Evolutionary conservation across 2,888 invertebrate species (phyloP).

Genomic region (Drosophila limbata): DNA sequence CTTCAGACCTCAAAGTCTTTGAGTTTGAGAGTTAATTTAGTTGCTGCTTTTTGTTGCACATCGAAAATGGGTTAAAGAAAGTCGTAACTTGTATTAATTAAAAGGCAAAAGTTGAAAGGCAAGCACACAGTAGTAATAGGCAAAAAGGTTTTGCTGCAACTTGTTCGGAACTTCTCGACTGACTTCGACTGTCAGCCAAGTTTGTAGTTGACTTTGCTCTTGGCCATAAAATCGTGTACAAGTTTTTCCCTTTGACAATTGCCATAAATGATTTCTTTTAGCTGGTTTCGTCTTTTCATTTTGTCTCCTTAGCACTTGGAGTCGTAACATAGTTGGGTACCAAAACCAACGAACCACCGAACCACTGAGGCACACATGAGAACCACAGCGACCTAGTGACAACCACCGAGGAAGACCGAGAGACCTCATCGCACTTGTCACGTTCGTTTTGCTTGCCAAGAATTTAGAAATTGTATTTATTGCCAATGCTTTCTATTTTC

Average conservation of each 20-base stretch:
- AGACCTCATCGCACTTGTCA: conserved; percentile 60
- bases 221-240: conserved; percentile 32
- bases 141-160: conserved; percentile 33
- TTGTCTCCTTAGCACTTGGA: conserved; percentile 20
- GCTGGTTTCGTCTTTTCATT: conserved; percentile 19
- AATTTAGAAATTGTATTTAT: conserved; percentile 75
- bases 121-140: background rate
- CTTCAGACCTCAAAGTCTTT: conserved; percentile 9
- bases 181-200: conserved; percentile 3
- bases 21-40: conserved; percentile 42
- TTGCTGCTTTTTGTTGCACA: conserved; percentile 28
- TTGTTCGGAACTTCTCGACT: conserved; percentile 22
- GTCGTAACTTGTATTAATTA: conserved; percentile 77
- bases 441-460: conserved; percentile 66
- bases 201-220: conserved; percentile 4
- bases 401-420: background rate
- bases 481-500: conserved; percentile 74
- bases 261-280: conserved; percentile 60
- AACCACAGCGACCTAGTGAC: conserved; percentile 7
- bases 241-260: conserved; percentile 44
- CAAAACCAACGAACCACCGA: conserved; percentile 6
- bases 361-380: too few species aligned
- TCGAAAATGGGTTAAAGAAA: conserved; percentile 72
- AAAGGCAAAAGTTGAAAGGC: conserved; percentile 61
- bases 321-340: conserved; percentile 6